Base-by-base conservation (phyloP, 2,113 vertebrate genomes). In the Microtus montanus region DNA sequence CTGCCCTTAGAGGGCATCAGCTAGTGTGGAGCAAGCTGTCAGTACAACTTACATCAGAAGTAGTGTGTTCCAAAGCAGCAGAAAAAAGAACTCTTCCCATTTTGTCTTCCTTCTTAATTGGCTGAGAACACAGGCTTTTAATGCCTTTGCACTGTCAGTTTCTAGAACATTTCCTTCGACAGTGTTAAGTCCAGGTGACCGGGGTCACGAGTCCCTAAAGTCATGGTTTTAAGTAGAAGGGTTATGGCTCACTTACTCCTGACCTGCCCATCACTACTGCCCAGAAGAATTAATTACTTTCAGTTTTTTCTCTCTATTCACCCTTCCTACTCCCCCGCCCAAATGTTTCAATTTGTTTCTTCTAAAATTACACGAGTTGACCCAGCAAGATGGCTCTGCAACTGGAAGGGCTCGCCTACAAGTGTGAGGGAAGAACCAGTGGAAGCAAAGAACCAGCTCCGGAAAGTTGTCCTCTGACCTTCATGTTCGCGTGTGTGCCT, bases 11-110 rank as follows among this genome's bases (percentile, higher is more conserved):
- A 70, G 47, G 33, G 22, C 80, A 14, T 14, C 15, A 35, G 63
- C 82, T 80, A 22, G 66, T 85, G 33, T 85, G 10, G 30, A 95
- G 14, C 80, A 71, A 89, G 38, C 92, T 91, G 88, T 90, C 54
- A 71, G 11, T 89, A 8, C 92, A 9, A 10, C 44, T 87, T 75
- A 84, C 82, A 58, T 7, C 58, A 26, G 74, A 93, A 92, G 35
- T 49, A 68, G 63, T 49, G 7, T 49, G 64, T 90, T 90, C 30
- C 47, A 87, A 74, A 78, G 26, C 93, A 90, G 58, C 77, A 54
- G 79, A 68, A 73, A 94, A 26, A 19, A 73, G 35, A 66, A 26
- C 12, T 89, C 13, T 87, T 79, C 70, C 24, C 26, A 64, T 52
- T n/a, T 4, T 33, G 24, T 64, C 63, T 93, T 54, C 20, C 63